Evolutionary conservation across 2,888 invertebrate genomes (phyloP).

Genomic region (Alentia gelatinosa): DNA sequence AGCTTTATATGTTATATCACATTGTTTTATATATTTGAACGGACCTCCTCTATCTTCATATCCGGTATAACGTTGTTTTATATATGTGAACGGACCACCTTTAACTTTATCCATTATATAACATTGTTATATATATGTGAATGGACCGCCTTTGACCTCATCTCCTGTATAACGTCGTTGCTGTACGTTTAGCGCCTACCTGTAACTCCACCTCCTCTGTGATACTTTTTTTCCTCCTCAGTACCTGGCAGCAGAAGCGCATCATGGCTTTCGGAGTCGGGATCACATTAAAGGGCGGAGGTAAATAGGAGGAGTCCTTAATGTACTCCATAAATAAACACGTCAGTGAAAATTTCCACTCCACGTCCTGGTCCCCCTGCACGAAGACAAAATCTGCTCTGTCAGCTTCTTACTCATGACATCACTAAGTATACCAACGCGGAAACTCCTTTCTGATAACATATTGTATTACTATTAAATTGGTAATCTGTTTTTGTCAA

Average conservation of each 20-base stretch:
- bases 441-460: neutral
- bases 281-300: neutral
- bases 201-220: neutral
- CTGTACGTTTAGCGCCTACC: too few species aligned
- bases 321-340: neutral
- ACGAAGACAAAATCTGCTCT: neutral
- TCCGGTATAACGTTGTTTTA: too few species aligned
- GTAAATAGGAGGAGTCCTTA: conserved; percentile 4
- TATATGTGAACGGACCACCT: too few species aligned
- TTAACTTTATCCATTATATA: too few species aligned
- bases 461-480: too few species aligned
- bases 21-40: too few species aligned
- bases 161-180: too few species aligned
- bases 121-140: too few species aligned
- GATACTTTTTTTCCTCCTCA: neutral
- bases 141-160: too few species aligned
- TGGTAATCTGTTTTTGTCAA: too few species aligned
- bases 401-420: neutral
- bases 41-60: too few species aligned
- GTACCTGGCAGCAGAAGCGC: neutral
- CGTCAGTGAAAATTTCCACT: neutral
- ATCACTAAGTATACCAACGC: neutral
- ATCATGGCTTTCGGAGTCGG: neutral
- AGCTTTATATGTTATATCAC: too few species aligned
- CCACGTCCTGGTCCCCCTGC: neutral